These are phyloP conservation scores for Ligdia adustata DNA, from an alignment of 2,888 invertebrate species.

Conservation along the genomic window DNA sequence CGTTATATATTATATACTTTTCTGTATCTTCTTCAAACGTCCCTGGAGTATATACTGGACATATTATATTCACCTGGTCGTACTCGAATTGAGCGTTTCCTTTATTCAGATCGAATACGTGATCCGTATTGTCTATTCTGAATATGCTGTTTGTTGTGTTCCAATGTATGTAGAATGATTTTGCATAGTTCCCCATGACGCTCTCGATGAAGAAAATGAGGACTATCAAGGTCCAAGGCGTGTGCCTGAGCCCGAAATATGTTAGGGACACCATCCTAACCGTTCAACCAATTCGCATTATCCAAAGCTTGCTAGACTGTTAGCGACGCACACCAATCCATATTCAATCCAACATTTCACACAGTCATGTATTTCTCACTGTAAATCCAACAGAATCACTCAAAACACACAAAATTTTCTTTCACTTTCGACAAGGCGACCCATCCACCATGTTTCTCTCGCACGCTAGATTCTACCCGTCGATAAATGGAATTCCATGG, in stretches of 20 bases:
- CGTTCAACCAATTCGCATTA: slow-evolving; percentile 65
- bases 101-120: slow-evolving; percentile 97
- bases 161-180: slow-evolving; percentile 95
- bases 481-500: slow-evolving; percentile 83
- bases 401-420: slow-evolving; percentile 67
- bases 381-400: slow-evolving; percentile 49
- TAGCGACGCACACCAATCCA: slow-evolving; percentile 70
- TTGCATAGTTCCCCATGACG: slow-evolving; percentile 90
- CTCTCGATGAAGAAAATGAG: slow-evolving; percentile 86
- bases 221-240: slow-evolving; percentile 82
- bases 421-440: slow-evolving; percentile 68
- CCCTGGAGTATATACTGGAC: slow-evolving; percentile 95
- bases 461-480: slow-evolving; percentile 79
- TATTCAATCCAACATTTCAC: slow-evolving; percentile 63
- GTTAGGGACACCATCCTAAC: slow-evolving; percentile 77
- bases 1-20: slow-evolving; percentile 98
- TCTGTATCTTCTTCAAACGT: slow-evolving; percentile 95
- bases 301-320: slow-evolving; percentile 44
- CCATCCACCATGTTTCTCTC: slow-evolving; percentile 80
- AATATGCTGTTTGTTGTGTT: slow-evolving; percentile 97
- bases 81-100: slow-evolving; percentile 96
- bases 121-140: slow-evolving; percentile 98
- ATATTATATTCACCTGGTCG: slow-evolving; percentile 98
- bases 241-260: slow-evolving; percentile 72
- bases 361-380: slow-evolving; percentile 30